A percentile compares a stretch with the other conserved stretches of the same genome.
Conservation (phyloP, 2,113 vertebrate genomes). For the Ursus arctos region DNA sequence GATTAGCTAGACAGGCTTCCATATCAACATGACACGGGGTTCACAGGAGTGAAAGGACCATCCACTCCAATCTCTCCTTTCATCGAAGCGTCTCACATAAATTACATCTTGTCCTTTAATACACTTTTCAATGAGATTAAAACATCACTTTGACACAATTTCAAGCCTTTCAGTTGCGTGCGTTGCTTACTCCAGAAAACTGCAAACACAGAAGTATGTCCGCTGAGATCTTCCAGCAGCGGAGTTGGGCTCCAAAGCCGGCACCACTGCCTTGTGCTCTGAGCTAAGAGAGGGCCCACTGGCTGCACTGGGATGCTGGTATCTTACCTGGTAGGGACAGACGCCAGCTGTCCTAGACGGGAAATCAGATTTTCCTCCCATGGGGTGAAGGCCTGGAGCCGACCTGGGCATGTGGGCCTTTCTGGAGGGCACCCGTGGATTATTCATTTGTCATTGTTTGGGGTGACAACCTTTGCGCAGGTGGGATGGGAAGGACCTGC, state of each 20-base stretch:
- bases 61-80: constrained; percentile 90
- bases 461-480: neutral
- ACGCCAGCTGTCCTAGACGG: neutral
- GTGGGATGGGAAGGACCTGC: neutral
- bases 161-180: constrained; percentile 79
- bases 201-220: constrained; percentile 73
- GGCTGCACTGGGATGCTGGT: constrained; percentile 59
- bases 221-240: constrained; percentile 36
- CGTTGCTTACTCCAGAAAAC: constrained; percentile 81
- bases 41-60: constrained; percentile 85
- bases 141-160: constrained; percentile 91
- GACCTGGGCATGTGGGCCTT: neutral
- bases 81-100: constrained; percentile 86
- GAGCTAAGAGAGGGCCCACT: constrained; percentile 39
- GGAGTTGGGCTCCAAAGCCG: neutral
- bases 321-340: neutral
- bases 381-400: neutral
- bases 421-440: neutral
- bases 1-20: constrained; percentile 87
- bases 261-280: neutral
- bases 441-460: neutral
- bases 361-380: neutral
- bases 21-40: constrained; percentile 87
- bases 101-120: constrained; percentile 90
- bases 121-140: constrained; percentile 90